These are phyloP conservation scores for Marmota flaviventris DNA, from an alignment of 2,113 vertebrate genomes.

Conservation along the genomic window DNA sequence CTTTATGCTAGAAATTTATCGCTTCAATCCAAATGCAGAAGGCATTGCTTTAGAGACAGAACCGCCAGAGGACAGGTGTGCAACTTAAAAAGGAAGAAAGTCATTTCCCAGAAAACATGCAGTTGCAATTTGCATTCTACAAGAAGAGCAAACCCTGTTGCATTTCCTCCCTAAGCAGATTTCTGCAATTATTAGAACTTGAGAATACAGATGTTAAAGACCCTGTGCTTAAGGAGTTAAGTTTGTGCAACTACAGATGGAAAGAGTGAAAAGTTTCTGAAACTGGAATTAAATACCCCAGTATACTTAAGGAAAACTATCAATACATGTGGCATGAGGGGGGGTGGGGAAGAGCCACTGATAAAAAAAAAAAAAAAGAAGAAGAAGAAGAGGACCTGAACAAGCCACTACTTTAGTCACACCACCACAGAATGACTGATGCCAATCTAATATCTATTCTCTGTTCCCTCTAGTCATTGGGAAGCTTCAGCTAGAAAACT, in stretches of 20 bases:
- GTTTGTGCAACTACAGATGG: conserved; percentile 10
- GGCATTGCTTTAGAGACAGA: neutral
- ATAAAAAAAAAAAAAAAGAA: neutral
- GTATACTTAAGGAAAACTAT: neutral
- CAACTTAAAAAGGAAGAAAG: neutral
- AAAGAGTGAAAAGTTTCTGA: neutral
- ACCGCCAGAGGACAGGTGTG: neutral
- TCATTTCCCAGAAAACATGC: conserved; percentile 20
- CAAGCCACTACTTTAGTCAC: neutral
- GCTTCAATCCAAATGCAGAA: neutral
- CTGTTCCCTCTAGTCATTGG: neutral
- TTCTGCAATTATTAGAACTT: conserved; percentile 54
- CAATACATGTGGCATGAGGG: neutral
- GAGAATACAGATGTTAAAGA: conserved; percentile 42
- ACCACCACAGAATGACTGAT: neutral
- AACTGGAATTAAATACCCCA: neutral
- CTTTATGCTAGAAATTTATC: neutral
- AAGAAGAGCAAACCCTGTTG: neutral
- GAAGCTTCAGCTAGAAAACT: neutral
- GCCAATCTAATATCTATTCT: neutral
- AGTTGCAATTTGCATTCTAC: neutral
- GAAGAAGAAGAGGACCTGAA: neutral
- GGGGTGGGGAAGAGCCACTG: neutral
- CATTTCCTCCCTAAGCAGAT: neutral
- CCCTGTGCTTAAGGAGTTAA: conserved; percentile 21